phyloP scores from a whole-genome alignment of 2,888 invertebrate genomes.

The Gnatocerus cornutus region DNA sequence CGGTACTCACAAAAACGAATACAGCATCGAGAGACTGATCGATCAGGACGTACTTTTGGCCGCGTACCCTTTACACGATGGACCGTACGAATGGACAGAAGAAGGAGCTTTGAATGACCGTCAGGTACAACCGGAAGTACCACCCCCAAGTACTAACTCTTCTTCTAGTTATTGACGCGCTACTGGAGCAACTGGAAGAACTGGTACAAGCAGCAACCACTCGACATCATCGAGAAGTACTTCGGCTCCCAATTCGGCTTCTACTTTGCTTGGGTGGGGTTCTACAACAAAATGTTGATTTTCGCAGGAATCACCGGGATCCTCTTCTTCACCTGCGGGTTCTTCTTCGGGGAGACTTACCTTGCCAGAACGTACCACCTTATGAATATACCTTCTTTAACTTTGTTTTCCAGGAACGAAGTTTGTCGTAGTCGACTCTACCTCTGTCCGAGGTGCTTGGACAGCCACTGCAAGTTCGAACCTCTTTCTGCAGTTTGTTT shows the following conservation, averaged over 20 bases:
- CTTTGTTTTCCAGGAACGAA: slow-evolving; percentile 56
- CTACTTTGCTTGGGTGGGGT: slow-evolving; percentile 75
- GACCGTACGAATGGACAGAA: slow-evolving; percentile 62
- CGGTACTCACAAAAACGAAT: slow-evolving; percentile 58
- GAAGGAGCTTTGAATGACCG: slow-evolving; percentile 64
- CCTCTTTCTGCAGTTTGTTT: slow-evolving; percentile 53
- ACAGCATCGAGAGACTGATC: slow-evolving; percentile 63
- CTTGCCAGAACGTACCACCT: background rate
- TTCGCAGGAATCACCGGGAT: slow-evolving; percentile 71
- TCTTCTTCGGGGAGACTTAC: background rate
- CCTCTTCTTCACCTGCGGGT: slow-evolving; percentile 66
- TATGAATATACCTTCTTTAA: no score
- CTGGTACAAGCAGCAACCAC: slow-evolving; percentile 75
- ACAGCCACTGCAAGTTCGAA: slow-evolving; percentile 54
- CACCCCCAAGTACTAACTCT: background rate
- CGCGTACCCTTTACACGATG: slow-evolving; percentile 68
- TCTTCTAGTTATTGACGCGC: slow-evolving; percentile 54
- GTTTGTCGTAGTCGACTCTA: slow-evolving; percentile 56
- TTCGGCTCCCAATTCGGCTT: slow-evolving; percentile 75
- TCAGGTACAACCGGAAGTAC: slow-evolving; percentile 60
- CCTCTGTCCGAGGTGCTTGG: slow-evolving; percentile 59
- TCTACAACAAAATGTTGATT: slow-evolving; percentile 73
- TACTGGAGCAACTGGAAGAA: slow-evolving; percentile 56
- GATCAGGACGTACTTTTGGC: slow-evolving; percentile 59
- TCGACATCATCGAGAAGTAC: slow-evolving; percentile 75